Conservation (phyloP, 2,113 vertebrate genomes). For the Forbesichthys papilliferus region DNA sequence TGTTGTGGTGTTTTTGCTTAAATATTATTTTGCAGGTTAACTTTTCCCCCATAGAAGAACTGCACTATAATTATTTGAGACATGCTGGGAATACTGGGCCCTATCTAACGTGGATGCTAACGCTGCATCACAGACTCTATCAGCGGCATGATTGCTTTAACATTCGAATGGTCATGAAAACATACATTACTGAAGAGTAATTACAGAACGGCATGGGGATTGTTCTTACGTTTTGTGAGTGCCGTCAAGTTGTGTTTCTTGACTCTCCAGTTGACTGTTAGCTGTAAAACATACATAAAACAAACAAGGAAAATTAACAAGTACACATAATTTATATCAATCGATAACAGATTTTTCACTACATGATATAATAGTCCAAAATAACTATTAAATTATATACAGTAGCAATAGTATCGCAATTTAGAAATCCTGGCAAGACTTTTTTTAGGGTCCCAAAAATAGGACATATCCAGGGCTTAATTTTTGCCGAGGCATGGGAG, state of each 20-base stretch:
- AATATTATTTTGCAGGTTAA: too few relatives aligned
- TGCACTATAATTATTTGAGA: too few relatives aligned
- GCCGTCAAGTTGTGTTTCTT: slow-evolving; percentile 83
- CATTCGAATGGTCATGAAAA: background rate
- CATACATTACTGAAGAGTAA: background rate
- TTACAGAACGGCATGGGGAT: background rate
- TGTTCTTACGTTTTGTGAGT: slow-evolving; percentile 88
- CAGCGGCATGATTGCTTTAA: background rate
- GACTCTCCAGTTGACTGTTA: slow-evolving; percentile 88
- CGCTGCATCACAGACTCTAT: too few relatives aligned
- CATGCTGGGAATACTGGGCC: too few relatives aligned
- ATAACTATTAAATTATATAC: background rate
- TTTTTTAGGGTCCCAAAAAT: too few relatives aligned
- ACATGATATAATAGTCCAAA: background rate
- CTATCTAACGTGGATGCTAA: too few relatives aligned
- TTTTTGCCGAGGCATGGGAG: too few relatives aligned
- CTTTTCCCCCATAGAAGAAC: too few relatives aligned
- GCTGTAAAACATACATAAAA: slow-evolving; percentile 71
- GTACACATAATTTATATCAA: background rate
- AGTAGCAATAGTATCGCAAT: too few relatives aligned
- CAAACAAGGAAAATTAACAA: slow-evolving; percentile 15
- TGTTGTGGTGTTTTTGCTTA: too few relatives aligned
- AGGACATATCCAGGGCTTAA: too few relatives aligned
- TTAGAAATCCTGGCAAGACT: too few relatives aligned
- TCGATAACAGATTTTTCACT: background rate